Evolutionary conservation across 2,888 invertebrate species (phyloP), one percentile per base, ranked within the genome.

Genomic region (Troilus luridus): DNA sequence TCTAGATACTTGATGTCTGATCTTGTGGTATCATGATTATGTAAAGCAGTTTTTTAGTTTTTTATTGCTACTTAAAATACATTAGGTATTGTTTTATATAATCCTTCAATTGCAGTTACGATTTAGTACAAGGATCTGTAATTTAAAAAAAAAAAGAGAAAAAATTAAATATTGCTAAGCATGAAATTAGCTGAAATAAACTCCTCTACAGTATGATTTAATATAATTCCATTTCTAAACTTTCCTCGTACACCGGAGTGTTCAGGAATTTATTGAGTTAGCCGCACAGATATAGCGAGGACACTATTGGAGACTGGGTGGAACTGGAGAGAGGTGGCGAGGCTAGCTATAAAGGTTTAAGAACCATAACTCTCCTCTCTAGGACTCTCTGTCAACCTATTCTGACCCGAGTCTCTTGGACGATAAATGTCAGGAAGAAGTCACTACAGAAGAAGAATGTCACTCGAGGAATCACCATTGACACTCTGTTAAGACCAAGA

Each of bases 281-380:
- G 19, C 5, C 41, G 8, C 41, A 14, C 7, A 77, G 72, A 77
- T 77, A 19, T 77, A 41, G 41, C 17, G 12, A 41, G 72, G 41
- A 7, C 27, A 77, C 17, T 41, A 41, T 41, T 77, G 41, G 41
- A 19, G n/a, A 11, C 64, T n/a, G n/a, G 64, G n/a, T 64, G 64
- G 64, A 9, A 64, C 8, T 14, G 41, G 41, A 41, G 41, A 41
- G 21, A 81, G 56, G 54, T 81, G 81, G 14, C 54, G 77, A 54
- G 77, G 77, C 54, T 54, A 81, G 54, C 54, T 11, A 41, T 81
- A 81, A 81, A 81, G 54, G 56, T 21, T 21, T 0, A 54, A n/a
- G 56, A 85, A n/a, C n/a, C 56, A 85, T 85, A 85, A 85, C 56
- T 85, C 85, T 85, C 81, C 54, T 81, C 56, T 12, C 6, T 58